phyloP scores from a whole-genome alignment of 2,113 vertebrate species.

The Orycteropus afer region DNA sequence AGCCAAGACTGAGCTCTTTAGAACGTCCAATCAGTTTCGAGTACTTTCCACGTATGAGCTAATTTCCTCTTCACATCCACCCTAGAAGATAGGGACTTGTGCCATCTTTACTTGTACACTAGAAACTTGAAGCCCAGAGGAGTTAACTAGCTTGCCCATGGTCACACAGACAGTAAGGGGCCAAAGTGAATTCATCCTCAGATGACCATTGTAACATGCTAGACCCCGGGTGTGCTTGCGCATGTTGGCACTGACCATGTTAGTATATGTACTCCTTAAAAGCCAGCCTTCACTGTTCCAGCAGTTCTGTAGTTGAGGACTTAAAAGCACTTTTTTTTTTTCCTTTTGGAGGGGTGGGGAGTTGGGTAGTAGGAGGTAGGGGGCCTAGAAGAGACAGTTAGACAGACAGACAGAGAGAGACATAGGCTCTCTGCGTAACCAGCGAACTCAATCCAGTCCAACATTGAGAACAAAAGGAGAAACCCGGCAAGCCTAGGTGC shows the following conservation, averaged over 20 bases:
- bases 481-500: background rate
- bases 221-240: background rate
- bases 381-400: background rate
- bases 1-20: background rate
- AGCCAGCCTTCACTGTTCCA: background rate
- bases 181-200: background rate
- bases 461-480: constrained; percentile 35
- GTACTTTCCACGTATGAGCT: background rate
- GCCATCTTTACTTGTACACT: background rate
- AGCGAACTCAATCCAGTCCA: constrained; percentile 17
- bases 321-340: background rate
- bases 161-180: background rate
- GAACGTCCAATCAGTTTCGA: background rate
- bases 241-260: too few relatives aligned
- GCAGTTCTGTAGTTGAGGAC: background rate
- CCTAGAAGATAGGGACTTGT: fast-evolving
- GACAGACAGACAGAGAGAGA: too few relatives aligned
- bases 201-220: background rate
- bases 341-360: background rate
- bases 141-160: background rate
- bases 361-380: background rate
- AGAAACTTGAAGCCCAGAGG: background rate
- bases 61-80: background rate
- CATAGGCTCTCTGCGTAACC: background rate
- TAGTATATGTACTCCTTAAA: background rate